Conservation (phyloP, 2,888 invertebrate species). For the Caenorhabditis sp. region DNA sequence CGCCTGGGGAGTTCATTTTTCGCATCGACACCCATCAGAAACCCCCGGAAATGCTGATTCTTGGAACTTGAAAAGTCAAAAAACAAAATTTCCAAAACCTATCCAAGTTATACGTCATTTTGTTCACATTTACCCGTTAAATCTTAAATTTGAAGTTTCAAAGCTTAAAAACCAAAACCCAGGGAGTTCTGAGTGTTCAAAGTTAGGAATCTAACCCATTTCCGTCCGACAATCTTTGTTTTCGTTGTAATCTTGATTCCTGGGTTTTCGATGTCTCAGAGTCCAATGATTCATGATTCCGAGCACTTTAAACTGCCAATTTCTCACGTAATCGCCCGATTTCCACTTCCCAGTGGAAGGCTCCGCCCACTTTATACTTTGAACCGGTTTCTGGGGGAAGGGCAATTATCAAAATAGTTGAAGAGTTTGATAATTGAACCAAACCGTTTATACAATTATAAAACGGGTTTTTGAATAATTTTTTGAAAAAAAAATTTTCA, state of each 20-base stretch:
- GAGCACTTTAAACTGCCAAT: not conserved
- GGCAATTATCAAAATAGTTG: not conserved
- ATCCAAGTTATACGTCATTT: not conserved
- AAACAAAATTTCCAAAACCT: not conserved
- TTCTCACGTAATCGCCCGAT: conserved; percentile 7
- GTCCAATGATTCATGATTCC: conserved; percentile 5
- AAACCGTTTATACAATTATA: not conserved
- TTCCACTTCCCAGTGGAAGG: too few species aligned
- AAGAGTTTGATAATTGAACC: not conserved
- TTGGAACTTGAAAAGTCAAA: too few species aligned
- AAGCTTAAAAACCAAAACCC: not conserved
- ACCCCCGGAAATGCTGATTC: too few species aligned
- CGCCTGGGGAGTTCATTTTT: not conserved
- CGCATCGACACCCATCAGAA: not conserved
- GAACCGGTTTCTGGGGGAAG: not conserved
- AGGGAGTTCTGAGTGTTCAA: too few species aligned
- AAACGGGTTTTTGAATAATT: too few species aligned
- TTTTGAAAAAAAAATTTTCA: conserved; percentile 7
- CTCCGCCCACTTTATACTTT: conserved; percentile 5
- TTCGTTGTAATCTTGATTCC: too few species aligned
- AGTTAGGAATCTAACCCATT: not conserved
- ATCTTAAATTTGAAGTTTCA: not conserved
- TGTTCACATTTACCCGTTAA: not conserved
- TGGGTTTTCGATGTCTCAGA: not conserved
- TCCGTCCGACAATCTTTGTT: not conserved